A percentile compares a stretch with the other conserved stretches of the same genome.
Conservation (phyloP, 2,113 vertebrate species). For the Vulpes ferrilata region DNA sequence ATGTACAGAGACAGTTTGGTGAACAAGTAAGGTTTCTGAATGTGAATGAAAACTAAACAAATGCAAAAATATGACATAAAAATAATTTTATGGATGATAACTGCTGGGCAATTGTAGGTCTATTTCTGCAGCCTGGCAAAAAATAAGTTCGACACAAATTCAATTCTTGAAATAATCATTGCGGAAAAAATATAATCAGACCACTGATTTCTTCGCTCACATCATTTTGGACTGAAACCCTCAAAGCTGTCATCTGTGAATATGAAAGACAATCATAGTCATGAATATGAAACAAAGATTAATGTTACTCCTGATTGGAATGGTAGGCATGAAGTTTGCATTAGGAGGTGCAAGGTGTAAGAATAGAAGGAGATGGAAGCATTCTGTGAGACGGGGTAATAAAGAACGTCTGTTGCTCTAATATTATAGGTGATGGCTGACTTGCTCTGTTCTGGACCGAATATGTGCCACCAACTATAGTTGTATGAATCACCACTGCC, state of each 20-base stretch:
- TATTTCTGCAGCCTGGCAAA: neutral
- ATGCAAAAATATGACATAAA: neutral
- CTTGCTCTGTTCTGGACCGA: neutral
- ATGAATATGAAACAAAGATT: conserved; percentile 1
- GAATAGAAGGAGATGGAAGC: neutral
- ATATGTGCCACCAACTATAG: neutral
- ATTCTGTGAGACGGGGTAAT: neutral
- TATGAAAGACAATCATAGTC: neutral
- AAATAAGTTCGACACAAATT: neutral
- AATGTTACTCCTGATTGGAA: neutral
- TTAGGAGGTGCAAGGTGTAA: neutral
- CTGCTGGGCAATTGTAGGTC: neutral
- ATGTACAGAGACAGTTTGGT: neutral
- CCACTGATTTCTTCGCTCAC: neutral
- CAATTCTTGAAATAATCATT: neutral
- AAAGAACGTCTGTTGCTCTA: neutral
- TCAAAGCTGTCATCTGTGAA: neutral
- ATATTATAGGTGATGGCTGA: neutral
- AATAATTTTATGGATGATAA: neutral
- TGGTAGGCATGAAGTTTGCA: neutral
- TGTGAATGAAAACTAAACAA: neutral
- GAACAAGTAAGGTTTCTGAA: neutral
- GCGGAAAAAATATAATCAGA: neutral
- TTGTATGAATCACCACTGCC: neutral
- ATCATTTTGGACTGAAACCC: neutral